Percentiles rank a stretch among this genome's conserved stretches.
Evolutionary conservation across 2,113 vertebrate genomes (phyloP).

Genomic region (Hyperopisus bebe): DNA sequence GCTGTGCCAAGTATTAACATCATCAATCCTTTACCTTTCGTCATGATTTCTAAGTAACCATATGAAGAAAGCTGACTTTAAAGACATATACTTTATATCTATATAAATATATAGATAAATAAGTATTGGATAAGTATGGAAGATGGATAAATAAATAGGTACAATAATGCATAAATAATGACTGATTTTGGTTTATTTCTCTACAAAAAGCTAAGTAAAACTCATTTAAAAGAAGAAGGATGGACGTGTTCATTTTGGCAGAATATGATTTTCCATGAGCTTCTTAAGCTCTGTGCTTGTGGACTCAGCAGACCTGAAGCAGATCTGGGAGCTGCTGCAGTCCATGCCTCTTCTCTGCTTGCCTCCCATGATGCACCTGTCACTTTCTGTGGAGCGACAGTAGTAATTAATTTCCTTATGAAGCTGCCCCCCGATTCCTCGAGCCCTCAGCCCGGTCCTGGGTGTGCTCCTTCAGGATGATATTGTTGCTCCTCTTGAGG

Average conservation of each 20-base stretch:
- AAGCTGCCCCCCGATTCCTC: neutral
- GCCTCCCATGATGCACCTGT: neutral
- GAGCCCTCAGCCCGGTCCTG: neutral
- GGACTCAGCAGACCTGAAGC: neutral
- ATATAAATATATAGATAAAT: neutral
- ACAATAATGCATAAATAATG: neutral
- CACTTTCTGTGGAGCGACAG: neutral
- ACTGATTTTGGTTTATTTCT: neutral
- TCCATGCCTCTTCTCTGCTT: neutral
- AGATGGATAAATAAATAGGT: conserved; percentile 18
- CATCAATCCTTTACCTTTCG: neutral
- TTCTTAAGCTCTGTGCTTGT: neutral
- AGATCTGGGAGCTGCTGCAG: neutral
- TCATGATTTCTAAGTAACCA: neutral
- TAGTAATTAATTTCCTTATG: neutral
- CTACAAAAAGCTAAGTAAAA: neutral
- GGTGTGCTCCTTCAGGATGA: neutral
- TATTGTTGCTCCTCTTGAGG: neutral
- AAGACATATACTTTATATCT: neutral
- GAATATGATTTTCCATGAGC: neutral
- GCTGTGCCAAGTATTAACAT: neutral
- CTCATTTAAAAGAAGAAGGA: neutral
- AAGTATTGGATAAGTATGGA: conserved; percentile 30
- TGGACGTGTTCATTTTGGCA: neutral
- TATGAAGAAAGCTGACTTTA: neutral